These are phyloP conservation scores for Schrankia costaestrigalis DNA, from an alignment of 2,888 invertebrate species.

Conservation along the genomic window DNA sequence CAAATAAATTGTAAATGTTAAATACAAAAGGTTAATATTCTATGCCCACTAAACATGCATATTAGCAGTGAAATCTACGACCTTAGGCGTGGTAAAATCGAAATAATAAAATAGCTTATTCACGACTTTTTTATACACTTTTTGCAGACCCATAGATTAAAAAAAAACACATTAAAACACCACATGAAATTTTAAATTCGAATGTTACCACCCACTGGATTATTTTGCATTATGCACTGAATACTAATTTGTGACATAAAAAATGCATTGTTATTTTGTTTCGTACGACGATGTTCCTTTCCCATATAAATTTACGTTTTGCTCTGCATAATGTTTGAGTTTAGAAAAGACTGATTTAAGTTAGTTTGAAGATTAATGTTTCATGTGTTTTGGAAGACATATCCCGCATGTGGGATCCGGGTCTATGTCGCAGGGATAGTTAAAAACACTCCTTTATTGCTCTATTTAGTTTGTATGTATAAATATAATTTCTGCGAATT, in stretches of 20 bases:
- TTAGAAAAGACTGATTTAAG: slow-evolving; percentile 16
- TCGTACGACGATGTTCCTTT: slow-evolving; percentile 57
- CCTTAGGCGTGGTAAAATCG: slow-evolving; percentile 19
- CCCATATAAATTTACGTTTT: slow-evolving; percentile 53
- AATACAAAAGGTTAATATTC: not conserved
- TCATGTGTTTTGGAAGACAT: no score
- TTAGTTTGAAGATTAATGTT: no score
- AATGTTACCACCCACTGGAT: slow-evolving; percentile 69
- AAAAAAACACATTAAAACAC: slow-evolving; percentile 44
- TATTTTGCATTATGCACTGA: slow-evolving; percentile 62
- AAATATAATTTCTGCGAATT: no score
- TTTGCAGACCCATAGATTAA: slow-evolving; percentile 23
- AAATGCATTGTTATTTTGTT: slow-evolving; percentile 64
- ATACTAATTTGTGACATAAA: slow-evolving; percentile 61
- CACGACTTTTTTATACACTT: slow-evolving; percentile 16
- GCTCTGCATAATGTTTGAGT: slow-evolving; percentile 38
- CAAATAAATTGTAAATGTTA: slow-evolving; percentile 16
- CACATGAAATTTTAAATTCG: slow-evolving; percentile 62
- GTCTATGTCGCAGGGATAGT: no score
- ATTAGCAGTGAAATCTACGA: no score
- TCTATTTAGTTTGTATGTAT: not conserved
- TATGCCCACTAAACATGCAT: slow-evolving; percentile 15
- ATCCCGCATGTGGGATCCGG: no score
- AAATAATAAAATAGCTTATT: slow-evolving; percentile 15
- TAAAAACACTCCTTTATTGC: no score